Conservation (phyloP, 2,888 invertebrate genomes). For the Piscicola geometra region DNA sequence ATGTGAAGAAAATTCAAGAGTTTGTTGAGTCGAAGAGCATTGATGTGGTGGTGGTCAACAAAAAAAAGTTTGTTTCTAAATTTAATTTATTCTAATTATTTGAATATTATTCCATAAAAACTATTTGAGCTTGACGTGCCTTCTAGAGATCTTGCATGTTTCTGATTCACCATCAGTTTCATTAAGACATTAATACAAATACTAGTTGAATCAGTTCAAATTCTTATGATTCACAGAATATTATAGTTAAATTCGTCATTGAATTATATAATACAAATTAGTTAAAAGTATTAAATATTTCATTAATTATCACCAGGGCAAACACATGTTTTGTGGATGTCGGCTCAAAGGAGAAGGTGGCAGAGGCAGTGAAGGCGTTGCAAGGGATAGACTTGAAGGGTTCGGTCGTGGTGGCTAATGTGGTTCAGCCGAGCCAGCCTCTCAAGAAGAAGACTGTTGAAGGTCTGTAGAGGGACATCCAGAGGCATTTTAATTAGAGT, state of each 20-base stretch:
- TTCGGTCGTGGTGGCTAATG: not conserved
- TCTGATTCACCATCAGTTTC: too few species aligned
- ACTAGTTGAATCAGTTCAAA: not conserved
- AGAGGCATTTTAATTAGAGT: too few species aligned
- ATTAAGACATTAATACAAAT: too few species aligned
- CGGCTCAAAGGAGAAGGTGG: not conserved
- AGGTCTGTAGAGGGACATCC: not conserved
- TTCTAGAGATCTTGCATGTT: too few species aligned
- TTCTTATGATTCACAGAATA: not conserved
- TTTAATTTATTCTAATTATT: too few species aligned
- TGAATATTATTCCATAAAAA: too few species aligned
- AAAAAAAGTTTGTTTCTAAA: too few species aligned
- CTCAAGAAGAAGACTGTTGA: not conserved
- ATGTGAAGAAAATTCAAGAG: not conserved
- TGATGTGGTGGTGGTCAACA: not conserved
- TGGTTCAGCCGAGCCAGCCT: not conserved
- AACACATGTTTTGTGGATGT: slow-evolving; percentile 7
- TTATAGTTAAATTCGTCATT: too few species aligned
- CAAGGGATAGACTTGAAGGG: not conserved
- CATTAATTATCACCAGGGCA: too few species aligned
- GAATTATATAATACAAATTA: too few species aligned
- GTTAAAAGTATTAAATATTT: too few species aligned
- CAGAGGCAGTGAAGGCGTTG: not conserved
- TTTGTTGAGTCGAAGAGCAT: slow-evolving; percentile 1
- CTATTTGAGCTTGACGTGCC: too few species aligned